phyloP scores from a whole-genome alignment of 2,888 invertebrate species.

The Ypsolopha sequella region DNA sequence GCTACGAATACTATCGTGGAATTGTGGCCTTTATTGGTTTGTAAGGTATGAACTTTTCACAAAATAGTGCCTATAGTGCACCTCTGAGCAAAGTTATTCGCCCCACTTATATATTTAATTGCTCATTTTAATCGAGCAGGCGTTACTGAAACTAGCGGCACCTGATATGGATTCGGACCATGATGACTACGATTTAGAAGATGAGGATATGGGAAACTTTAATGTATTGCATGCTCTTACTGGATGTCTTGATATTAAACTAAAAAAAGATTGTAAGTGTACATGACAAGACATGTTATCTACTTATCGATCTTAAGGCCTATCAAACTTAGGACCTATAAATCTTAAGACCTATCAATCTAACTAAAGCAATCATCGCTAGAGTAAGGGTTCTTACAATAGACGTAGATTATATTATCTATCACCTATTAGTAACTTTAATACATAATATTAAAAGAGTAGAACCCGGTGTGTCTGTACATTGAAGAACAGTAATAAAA shows the following conservation, averaged over 20 bases:
- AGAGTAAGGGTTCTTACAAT: no score
- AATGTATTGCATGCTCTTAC: slow-evolving; percentile 45
- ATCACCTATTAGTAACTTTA: no score
- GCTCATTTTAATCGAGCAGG: slow-evolving; percentile 43
- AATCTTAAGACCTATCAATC: no score
- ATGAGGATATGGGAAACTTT: slow-evolving; percentile 39
- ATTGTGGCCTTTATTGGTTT: slow-evolving; percentile 53
- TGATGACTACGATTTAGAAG: slow-evolving; percentile 26
- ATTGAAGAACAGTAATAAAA: no score
- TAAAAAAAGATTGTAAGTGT: no score
- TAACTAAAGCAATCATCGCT: no score
- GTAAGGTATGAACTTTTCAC: slow-evolving; percentile 37
- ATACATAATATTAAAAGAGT: no score
- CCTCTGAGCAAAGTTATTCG: not conserved
- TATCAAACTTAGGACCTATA: no score
- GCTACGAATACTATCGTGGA: slow-evolving; percentile 27
- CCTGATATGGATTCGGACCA: slow-evolving; percentile 54
- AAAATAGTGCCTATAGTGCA: not conserved
- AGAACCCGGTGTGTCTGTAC: no score
- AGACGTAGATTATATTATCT: no score
- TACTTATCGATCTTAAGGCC: no score
- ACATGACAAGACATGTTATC: no score
- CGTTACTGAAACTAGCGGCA: slow-evolving; percentile 52
- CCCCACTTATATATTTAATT: slow-evolving; percentile 22
- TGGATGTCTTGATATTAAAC: slow-evolving; percentile 12